Percentiles rank a stretch among this genome's conserved stretches.
These are phyloP conservation scores for Prunella himalayana DNA, from an alignment of 2,113 vertebrate species.

Conservation along the genomic window DNA sequence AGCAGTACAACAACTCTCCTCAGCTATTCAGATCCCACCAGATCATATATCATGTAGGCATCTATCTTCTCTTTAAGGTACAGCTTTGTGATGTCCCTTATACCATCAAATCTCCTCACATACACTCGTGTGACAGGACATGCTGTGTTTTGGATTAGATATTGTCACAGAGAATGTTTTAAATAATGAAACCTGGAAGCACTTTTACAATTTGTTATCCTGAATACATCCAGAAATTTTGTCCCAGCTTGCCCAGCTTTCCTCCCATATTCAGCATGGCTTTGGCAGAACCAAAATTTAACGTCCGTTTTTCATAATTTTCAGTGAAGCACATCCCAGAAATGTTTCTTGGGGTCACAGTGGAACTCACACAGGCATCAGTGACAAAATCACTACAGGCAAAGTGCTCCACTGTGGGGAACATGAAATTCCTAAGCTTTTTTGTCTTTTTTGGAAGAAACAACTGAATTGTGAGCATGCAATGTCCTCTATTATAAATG, in stretches of 20 bases:
- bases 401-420: background rate
- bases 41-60: accelerated
- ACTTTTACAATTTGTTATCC: background rate
- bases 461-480: background rate
- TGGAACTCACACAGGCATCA: background rate
- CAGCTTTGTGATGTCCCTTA: background rate
- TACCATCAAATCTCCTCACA: background rate
- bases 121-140: background rate
- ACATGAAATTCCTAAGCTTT: background rate
- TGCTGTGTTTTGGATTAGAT: background rate
- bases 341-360: background rate
- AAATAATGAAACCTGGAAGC: background rate
- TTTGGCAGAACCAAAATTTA: background rate
- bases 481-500: background rate
- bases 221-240: background rate
- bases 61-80: background rate
- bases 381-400: background rate
- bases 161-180: background rate
- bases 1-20: background rate
- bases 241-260: background rate
- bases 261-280: background rate
- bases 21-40: background rate
- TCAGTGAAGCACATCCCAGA: background rate
- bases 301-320: background rate
- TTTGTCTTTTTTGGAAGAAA: background rate